Evolutionary conservation across 2,888 invertebrate species (phyloP), one percentile per base, ranked within the genome.

Genomic region (Campaea margaritaria): DNA sequence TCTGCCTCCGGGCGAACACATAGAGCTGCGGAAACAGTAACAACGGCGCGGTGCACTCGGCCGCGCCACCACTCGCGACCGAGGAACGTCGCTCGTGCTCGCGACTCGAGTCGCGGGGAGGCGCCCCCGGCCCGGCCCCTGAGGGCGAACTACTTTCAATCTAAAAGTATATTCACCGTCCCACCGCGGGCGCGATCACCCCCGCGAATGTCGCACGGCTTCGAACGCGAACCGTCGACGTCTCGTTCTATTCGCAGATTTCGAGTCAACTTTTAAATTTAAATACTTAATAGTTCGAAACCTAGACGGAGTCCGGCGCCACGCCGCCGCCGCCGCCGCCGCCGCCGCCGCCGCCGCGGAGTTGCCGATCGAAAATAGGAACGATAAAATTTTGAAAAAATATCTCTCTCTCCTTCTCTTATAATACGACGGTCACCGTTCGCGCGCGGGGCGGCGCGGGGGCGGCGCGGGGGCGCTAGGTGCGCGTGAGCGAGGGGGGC

Each of bases 401-500:
- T 42, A 42, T 50, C 31, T 42, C 36, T 36, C 12, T 49, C 47
- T n/a, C 0, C n/a, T n/a, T n/a, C 14, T 31, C 31, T 45, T 45
- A 45, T 14, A 10, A 31, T 14, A n/a, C 27, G 34, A 11, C 14
- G 45, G 36, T 36, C 2, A 7, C 8, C 0, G 28, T 13, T 1
- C 36, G 36, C 36, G 46, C 13, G 28, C 15, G 15, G 15, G 46
- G 13, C 31, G 28, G 11, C 21, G 38, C n/a, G n/a, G 36, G 0
- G 34, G 11, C 11, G 39, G 12, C 11, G 38, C 14, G 44, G 12
- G 48, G 51, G 11, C 43, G 46, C 54, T 53, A 58, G 51, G 48
- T 59, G 59, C 74, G 76, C 52, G 75, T 68, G 68, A 73, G 73
- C 31, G 77, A 64, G 69, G 56, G 74, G 58, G 65, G 68, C 48